Base-by-base conservation (phyloP, 2,888 invertebrate species). In the Litoditis marina region DNA sequence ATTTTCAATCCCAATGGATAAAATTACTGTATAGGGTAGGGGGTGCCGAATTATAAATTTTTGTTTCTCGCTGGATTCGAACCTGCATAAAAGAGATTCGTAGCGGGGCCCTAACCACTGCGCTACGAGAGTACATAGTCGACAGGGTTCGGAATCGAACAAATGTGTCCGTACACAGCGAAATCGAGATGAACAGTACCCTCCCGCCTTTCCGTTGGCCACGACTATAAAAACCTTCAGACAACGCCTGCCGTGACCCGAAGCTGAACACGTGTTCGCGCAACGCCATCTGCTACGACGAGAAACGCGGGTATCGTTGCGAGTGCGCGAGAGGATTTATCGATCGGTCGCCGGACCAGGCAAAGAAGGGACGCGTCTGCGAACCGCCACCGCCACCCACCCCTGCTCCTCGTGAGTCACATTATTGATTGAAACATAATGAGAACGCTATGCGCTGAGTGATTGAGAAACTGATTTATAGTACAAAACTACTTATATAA, bases 261-360 rank as follows among this genome's bases (percentile, higher is more conserved):
- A 65, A 68, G n/a, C 76, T 81, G 64, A 82, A 82, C 66, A 77
- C 76, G 7, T 82, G 82, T 61, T 80, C 79, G 11, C 68, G 81
- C 7, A 79, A 83, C 53, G 82, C 82, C 13, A 77, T 81, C 46
- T 82, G 82, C 64, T 80, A 78, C 61, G 80, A 83, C 52, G 76
- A 73, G 22, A 46, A 64, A 19, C 44, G 62, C 13, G 79, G 80
- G 19, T 83, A 82, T 47, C 69, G 80, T 8, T 83, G 83, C 61
- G 81, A 83, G 61, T 83, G 83, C 59, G 68, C 71, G 31, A 73
- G 76, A 1, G 82, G 82, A 13, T 82, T 58, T 59, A 42, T 73
- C 46, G 82, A 82, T 59, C 69, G 78, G 27, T 80, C 82, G 2
- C 79, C 80, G 3, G 73, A 76, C 44, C 64, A 72, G 7, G 55